These are phyloP conservation scores for Scaptomyza polygonia DNA, from an alignment of 2,888 invertebrate genomes.

Conservation along the genomic window DNA sequence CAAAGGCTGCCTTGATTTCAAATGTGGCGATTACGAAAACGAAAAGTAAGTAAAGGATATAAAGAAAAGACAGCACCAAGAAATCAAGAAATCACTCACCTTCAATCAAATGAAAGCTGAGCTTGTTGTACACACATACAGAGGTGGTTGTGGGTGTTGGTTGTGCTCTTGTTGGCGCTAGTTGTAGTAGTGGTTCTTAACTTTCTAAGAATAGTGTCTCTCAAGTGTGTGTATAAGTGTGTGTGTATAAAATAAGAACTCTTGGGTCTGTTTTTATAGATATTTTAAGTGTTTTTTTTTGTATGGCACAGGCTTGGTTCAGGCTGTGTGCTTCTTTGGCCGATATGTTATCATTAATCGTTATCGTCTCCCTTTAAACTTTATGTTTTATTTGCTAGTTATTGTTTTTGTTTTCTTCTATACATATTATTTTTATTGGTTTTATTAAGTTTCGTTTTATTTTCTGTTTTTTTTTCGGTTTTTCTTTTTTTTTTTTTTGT, in stretches of 20 bases:
- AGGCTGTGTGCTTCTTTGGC: constrained; percentile 20
- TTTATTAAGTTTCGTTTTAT: constrained; percentile 27
- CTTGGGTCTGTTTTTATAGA: constrained; percentile 15
- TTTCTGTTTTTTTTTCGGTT: background rate
- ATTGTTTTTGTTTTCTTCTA: constrained; percentile 22
- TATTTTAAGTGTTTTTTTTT: constrained; percentile 3
- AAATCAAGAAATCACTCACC: constrained; percentile 52
- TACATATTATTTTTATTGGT: constrained; percentile 15
- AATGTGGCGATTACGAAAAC: constrained; percentile 22
- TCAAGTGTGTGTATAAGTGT: background rate
- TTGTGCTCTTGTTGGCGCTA: constrained; percentile 39
- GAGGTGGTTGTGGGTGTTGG: constrained; percentile 17
- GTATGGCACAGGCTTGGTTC: constrained; percentile 18
- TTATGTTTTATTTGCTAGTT: constrained; percentile 19
- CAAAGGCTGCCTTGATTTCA: constrained; percentile 45
- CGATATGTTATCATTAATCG: constrained; percentile 1
- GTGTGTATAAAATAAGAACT: background rate
- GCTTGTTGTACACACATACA: constrained; percentile 37
- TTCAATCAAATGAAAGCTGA: constrained; percentile 52
- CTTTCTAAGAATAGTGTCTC: constrained; percentile 31
- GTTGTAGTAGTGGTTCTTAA: constrained; percentile 27
- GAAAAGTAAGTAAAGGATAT: background rate
- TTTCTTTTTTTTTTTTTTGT: constrained; percentile 14
- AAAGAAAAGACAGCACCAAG: constrained; percentile 33
- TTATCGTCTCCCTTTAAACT: constrained; percentile 18